Percentiles rank a stretch among this genome's conserved stretches.
These are phyloP conservation scores for Thereva nobilitata DNA, from an alignment of 2,888 invertebrate genomes.

Conservation along the genomic window DNA sequence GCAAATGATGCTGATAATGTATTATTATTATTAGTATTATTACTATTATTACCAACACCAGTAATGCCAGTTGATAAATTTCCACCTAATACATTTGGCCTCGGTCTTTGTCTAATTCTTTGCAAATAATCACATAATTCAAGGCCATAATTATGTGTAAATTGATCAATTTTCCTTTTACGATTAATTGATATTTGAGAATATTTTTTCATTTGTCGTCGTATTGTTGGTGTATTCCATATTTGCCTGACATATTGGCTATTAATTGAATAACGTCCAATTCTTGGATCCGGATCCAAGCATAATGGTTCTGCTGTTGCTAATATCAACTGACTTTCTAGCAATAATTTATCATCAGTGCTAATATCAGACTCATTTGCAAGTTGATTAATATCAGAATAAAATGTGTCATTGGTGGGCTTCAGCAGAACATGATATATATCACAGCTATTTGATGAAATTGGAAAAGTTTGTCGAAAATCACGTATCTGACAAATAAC, in stretches of 20 bases:
- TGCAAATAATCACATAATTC: slow-evolving; percentile 64
- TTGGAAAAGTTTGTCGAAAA: slow-evolving; percentile 79
- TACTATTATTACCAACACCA: slow-evolving; percentile 31
- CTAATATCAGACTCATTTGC: slow-evolving; percentile 47
- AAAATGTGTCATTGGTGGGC: slow-evolving; percentile 80
- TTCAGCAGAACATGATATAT: slow-evolving; percentile 84
- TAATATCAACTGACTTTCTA: slow-evolving; percentile 82
- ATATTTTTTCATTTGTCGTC: slow-evolving; percentile 75
- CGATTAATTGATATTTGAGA: slow-evolving; percentile 83
- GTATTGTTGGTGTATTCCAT: slow-evolving; percentile 74
- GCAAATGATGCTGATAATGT: slow-evolving; percentile 54
- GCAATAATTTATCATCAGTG: slow-evolving; percentile 53
- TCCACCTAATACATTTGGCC: slow-evolving; percentile 39
- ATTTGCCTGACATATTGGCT: slow-evolving; percentile 74
- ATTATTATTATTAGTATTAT: slow-evolving; percentile 38
- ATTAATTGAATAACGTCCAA: slow-evolving; percentile 75
- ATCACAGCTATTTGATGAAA: slow-evolving; percentile 73
- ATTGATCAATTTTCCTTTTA: slow-evolving; percentile 84
- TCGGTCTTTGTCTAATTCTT: slow-evolving; percentile 53
- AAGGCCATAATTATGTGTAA: slow-evolving; percentile 78
- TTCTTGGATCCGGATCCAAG: slow-evolving; percentile 83
- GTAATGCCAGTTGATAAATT: slow-evolving; percentile 31
- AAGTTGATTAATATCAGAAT: slow-evolving; percentile 59
- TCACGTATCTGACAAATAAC: slow-evolving; percentile 90
- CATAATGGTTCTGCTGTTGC: slow-evolving; percentile 86